Conservation (phyloP, 2,113 vertebrate genomes). For the Sorex araneus region DNA sequence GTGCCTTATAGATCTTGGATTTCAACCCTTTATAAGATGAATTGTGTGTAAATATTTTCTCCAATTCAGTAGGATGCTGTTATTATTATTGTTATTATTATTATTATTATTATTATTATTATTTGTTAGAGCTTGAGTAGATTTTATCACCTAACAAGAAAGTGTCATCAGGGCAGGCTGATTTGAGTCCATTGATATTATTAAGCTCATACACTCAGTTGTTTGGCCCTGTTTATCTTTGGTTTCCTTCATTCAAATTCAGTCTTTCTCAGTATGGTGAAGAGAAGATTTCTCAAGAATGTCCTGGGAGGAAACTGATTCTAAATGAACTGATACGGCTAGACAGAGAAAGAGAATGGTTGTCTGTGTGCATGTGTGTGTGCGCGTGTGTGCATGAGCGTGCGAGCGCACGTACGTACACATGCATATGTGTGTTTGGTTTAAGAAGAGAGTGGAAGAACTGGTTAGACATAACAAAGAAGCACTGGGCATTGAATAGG, state of each 20-base stretch:
- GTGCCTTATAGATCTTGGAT: too few relatives aligned
- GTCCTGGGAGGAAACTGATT: slow-evolving; percentile 42
- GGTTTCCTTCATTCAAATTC: slow-evolving; percentile 54
- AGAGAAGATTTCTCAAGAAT: slow-evolving; percentile 29
- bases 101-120: too few relatives aligned
- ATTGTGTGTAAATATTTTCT: too few relatives aligned
- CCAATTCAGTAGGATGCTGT: too few relatives aligned
- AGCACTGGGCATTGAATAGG: background rate
- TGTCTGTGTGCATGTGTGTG: background rate
- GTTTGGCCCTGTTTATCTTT: background rate
- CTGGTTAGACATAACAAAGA: background rate
- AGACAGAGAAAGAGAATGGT: background rate
- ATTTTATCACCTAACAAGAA: background rate
- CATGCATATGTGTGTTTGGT: too few relatives aligned
- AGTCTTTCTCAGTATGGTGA: background rate
- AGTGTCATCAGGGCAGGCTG: background rate
- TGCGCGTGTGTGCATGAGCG: background rate
- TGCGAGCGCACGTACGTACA: background rate
- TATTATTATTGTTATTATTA: too few relatives aligned
- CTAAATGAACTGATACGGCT: slow-evolving; percentile 10
- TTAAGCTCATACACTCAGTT: background rate
- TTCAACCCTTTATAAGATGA: too few relatives aligned
- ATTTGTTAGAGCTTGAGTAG: background rate
- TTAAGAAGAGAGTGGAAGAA: background rate
- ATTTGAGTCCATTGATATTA: slow-evolving; percentile 19